phyloP scores from a whole-genome alignment of 1,140 invertebrate species.

The Schlechtendalia chinensis region DNA sequence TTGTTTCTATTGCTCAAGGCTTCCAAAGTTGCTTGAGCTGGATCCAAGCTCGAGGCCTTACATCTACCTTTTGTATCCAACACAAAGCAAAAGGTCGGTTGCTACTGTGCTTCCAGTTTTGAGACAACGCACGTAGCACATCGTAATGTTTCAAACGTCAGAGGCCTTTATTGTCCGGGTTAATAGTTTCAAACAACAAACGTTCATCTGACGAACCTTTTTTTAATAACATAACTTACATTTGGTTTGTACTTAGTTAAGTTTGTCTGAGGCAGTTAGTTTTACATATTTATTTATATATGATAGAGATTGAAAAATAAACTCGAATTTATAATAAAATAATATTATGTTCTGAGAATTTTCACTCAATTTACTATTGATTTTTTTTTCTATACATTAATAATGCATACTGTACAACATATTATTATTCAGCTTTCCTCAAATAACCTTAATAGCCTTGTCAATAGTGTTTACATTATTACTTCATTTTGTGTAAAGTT shows the following conservation, averaged over 20 bases:
- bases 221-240: background rate
- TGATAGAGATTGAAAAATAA: too few relatives aligned
- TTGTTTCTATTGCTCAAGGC: background rate
- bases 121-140: background rate
- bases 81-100: constrained; percentile 2
- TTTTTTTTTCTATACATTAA: too few relatives aligned
- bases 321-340: too few relatives aligned
- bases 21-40: constrained; percentile 6
- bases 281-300: too few relatives aligned
- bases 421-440: too few relatives aligned
- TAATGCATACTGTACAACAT: too few relatives aligned
- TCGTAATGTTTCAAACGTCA: background rate
- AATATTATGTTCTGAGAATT: too few relatives aligned
- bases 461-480: too few relatives aligned
- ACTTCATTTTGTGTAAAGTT: too few relatives aligned
- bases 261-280: background rate
- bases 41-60: background rate
- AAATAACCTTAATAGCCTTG: too few relatives aligned
- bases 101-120: background rate
- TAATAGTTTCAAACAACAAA: constrained; percentile 3
- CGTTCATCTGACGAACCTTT: background rate
- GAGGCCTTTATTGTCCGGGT: background rate
- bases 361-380: too few relatives aligned
- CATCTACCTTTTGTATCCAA: constrained; percentile 2
- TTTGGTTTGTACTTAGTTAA: background rate